Evolutionary conservation across 2,888 invertebrate genomes (phyloP).

Genomic region (Diloba caeruleocephala): DNA sequence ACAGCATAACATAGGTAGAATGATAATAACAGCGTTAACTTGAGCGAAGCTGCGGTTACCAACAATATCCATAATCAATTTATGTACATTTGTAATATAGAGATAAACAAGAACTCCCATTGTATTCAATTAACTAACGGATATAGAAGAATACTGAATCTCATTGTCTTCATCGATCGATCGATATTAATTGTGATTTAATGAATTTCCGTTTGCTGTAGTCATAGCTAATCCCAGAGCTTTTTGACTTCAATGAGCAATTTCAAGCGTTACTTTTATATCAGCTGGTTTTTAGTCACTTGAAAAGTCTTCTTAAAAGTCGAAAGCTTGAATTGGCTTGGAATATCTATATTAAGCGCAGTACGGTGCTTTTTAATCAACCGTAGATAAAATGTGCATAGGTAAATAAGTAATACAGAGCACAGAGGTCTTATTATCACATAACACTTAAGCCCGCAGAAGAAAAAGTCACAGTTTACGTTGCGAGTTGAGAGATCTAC

Average conservation of each 20-base stretch:
- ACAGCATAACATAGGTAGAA: conserved; percentile 13
- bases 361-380: too few relatives aligned
- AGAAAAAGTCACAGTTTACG: too few relatives aligned
- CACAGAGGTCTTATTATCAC: too few relatives aligned
- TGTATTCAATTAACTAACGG: conserved; percentile 68
- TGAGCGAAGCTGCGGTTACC: conserved; percentile 24
- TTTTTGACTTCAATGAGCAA: conserved; percentile 50
- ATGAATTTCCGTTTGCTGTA: conserved; percentile 61
- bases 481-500: too few relatives aligned
- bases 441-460: too few relatives aligned
- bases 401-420: too few relatives aligned
- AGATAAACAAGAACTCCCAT: conserved; percentile 61
- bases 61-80: conserved; percentile 50
- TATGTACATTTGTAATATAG: conserved; percentile 52
- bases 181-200: conserved; percentile 56
- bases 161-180: conserved; percentile 56
- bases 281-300: too few relatives aligned
- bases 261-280: conserved; percentile 21
- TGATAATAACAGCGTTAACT: conserved; percentile 31
- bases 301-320: too few relatives aligned
- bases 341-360: too few relatives aligned
- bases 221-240: conserved; percentile 47
- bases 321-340: too few relatives aligned
- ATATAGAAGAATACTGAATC: conserved; percentile 59
- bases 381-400: too few relatives aligned